Evolutionary conservation across 2,888 invertebrate species (phyloP), one percentile per base, ranked within the genome.

Genomic region (Thumatha senex): DNA sequence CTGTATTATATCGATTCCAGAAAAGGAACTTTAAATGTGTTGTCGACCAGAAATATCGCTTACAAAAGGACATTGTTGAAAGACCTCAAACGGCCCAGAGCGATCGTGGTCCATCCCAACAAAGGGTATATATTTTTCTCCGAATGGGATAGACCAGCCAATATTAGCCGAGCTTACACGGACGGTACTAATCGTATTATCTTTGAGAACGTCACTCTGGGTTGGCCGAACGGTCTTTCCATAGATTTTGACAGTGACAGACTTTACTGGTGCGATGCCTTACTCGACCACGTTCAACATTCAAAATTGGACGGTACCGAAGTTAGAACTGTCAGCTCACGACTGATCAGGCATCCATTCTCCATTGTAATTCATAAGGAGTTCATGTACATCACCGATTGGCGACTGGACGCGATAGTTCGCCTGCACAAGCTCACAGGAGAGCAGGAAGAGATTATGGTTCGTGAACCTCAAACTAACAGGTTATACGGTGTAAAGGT

Each of bases 201-300:
- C 0, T 98, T 99, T 77, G 95, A 96, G 63, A 97, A 98, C 74
- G 94, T 98, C 0, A 96, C 98, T 0, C 92, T 99, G 0, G 98
- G 98, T 2, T 99, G 99, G 99, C 99, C 99, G 0, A 99, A 99
- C 80, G 99, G 99, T 0, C 88, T 99, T 4, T 97, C 98, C 1
- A 96, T 99, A 58, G 99, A 99, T 84, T 98, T 97, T 75, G 93
- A 93, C 34, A 94, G 94, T 13, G 96, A 98, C 80, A 93, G 98
- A 11, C 92, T 99, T 0, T 99, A 99, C 84, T 99, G 99, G 99
- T 98, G 98, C 74, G 99, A 99, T 79, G 99, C 99, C 2, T 86
- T 98, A 1, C 92, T 99, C 7, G 99, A 99, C 84, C 98, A 99
- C 83, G 98, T 99, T 0, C 98, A 98, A 75, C 98, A 98, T 78